Conservation (phyloP, 1,140 invertebrate genomes). For the Brachystomella parvula region DNA sequence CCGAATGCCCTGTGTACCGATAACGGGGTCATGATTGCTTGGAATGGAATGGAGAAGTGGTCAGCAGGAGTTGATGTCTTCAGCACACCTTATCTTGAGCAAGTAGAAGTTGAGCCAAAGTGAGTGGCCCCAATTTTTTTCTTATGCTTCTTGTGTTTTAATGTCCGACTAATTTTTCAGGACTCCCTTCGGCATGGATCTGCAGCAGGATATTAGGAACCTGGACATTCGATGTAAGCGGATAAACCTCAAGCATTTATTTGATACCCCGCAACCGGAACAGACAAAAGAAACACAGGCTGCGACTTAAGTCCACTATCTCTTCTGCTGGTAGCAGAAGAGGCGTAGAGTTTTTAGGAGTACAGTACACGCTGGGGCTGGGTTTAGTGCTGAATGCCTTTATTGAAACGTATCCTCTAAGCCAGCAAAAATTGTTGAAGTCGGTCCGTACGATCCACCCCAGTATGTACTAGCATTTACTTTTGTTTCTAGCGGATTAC, state of each 20-base stretch:
- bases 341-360: neutral
- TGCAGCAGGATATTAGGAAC: conserved; percentile 48
- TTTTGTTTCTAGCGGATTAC: conserved; percentile 2
- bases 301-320: neutral
- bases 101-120: conserved; percentile 48
- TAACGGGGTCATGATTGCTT: conserved; percentile 99
- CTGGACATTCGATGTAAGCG: conserved; percentile 54
- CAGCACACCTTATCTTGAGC: conserved; percentile 43
- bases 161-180: conserved; percentile 36
- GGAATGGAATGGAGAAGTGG: conserved; percentile 84
- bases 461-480: neutral
- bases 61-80: conserved; percentile 41
- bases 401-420: too few relatives aligned
- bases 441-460: too few relatives aligned
- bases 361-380: neutral
- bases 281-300: neutral
- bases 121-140: conserved; percentile 41
- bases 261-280: neutral
- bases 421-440: too few relatives aligned
- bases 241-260: conserved; percentile 45
- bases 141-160: neutral
- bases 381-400: neutral
- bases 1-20: conserved; percentile 86
- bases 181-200: conserved; percentile 51
- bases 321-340: neutral